Base-by-base conservation (phyloP, 2,113 vertebrate genomes). In the Mixornis gularis region DNA sequence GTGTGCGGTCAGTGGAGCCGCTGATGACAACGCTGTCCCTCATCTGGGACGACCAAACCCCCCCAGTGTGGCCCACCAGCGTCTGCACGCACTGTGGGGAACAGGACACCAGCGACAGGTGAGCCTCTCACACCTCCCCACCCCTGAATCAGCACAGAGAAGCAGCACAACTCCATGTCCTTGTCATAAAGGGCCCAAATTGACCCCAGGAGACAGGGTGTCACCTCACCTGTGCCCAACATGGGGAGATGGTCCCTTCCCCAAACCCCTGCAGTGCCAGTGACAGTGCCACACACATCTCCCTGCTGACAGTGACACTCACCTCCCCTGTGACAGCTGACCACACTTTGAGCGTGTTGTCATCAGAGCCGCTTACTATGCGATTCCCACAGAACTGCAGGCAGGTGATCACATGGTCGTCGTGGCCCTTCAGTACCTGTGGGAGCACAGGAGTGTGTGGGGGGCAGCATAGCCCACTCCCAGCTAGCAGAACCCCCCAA, bases 21-120 rank as follows among this genome's bases (percentile, higher is more conserved):
- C 97, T 97, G 92, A 97, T 97, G 51, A 97, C 96, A 0, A 96
- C 5, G 8, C 91, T 96, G 85, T 96, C 97, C 77, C 97, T 84
- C 96, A 97, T 96, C 95, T 97, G 97, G 30, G 97, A 97, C 2
- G 96, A 97, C 97, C 97, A 97, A 46, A 97, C 97, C 0, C 97
- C 97, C 3, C 97, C 97, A 0, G 97, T 97, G 94, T 97, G 97
- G 8, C 97, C 97, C 6, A 97, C 97, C 65, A 97, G 93, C 0
- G 97, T 97, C 94, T 97, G 97, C 71, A 97, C 96, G 0, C 97
- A 97, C 97, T 97, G 90, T 7, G 4, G 24, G 13, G 60, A 43
- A 46, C 7, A 16, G 55, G 21, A 68, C 9, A 52, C 0, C 3
- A 62, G 46, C 16, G 20, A 66, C 25, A 32, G 13, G 62, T 89